Evolutionary conservation across 2,113 vertebrate genomes (phyloP), one percentile per base, ranked within the genome.

Genomic region (Rhizomys pruinosus): DNA sequence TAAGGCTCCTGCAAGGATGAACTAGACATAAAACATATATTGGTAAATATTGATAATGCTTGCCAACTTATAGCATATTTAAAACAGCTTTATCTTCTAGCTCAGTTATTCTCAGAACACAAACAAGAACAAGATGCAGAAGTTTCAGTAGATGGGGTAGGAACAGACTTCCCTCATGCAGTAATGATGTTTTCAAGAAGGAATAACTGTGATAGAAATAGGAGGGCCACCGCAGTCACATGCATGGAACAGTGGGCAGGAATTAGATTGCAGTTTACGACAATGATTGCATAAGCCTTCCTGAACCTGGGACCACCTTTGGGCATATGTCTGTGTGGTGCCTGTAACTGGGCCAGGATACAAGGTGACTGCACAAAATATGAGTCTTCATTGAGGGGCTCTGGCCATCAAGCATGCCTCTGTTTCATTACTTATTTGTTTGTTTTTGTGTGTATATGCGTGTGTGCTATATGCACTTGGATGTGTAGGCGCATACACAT

Each of bases 21-120:
- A 96, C 97, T 97, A 89, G 71, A 92, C 76, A 97, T 87, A 95
- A 95, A 93, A 89, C 61, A 96, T 16, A 84, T 68, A 96, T 85
- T 87, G 84, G 80, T 95, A 89, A 97, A 89, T 88, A 94, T 57
- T 92, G 82, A 93, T 68, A 90, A 79, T 82, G 64, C 71, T 79
- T 73, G 66, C 19, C 32, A 90, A 84, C 39, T 92, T 92, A 92
- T 78, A 90, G 47, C 61, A 42, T 57, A 77, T 95, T 89, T 92
- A 86, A 88, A 94, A 91, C 17, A 91, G 84, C 27, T 84, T 5
- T 9, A 19, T 85, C 44, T 85, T 87, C 19, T 80, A 93, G 86
- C 39, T 25, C 55, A 93, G 44, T 81, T 77, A 72, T 55, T 91
- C 94, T 93, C 74, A 94, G 39, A 88, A 90, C 37, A 66, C 29